Evolutionary conservation across 2,797 vertebrate genomes (phyloP), one percentile per base, ranked within the genome.

Genomic region (Syngnathus rostellatus): DNA sequence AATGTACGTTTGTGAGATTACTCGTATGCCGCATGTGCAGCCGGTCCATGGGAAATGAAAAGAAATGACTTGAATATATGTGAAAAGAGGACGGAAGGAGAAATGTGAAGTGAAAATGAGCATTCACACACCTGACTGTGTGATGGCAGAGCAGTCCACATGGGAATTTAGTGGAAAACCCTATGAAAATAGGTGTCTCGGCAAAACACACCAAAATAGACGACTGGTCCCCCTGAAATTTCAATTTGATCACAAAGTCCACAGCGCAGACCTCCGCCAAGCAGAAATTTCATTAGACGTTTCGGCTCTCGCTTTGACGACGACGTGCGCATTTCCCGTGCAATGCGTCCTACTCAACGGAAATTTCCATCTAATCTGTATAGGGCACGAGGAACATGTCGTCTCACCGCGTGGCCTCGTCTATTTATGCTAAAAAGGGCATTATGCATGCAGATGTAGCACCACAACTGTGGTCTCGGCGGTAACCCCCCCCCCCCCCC

Each of bases 381-480:
- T 2, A 54, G 21, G 39, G 21, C 59, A 12, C 11, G 0, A 8
- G 7, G 41, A 25, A 25, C 41, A 25, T 14, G 21, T 23, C 21
- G 21, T 41, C 40, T 25, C 41, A 43, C 60, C 59, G 10, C 40
- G 58, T 60, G 1, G 37, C 38, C 10, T 45, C 43, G 16, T 79
- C 73, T 83, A 72, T 76, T 85, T 80, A 85, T 86, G 80, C 79
- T 70, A 81, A 84, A 31, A 87, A 78, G 70, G 77, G 68, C 54
- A 87, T 86, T 87, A 86, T 86, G 81, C 78, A 88, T 89, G 85
- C 81, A 79, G 83, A 85, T 72, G 76, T 72, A 69, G 8, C 73
- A 67, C 79, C 85, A 85, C 41, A 86, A 85, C 84, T 85, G 74
- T 54, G 62, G 86, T 84, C 81, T 83, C 81, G 66, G 31, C 84